These are phyloP conservation scores for Phylloscopus whistleri DNA, from an alignment of 2,113 vertebrate species.

Conservation along the genomic window DNA sequence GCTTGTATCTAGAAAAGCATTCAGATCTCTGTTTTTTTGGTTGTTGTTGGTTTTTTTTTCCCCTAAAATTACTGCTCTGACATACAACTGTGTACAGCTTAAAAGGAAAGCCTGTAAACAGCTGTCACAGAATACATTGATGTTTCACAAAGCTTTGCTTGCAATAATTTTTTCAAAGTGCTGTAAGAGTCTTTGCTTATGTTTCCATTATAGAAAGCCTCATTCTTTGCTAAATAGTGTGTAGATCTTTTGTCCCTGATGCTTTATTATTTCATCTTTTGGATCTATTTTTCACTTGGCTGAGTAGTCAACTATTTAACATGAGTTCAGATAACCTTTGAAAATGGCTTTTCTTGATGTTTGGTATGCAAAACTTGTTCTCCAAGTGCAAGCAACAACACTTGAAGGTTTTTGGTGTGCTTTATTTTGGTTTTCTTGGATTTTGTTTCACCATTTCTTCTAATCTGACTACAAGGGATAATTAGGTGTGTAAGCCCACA, in stretches of 20 bases:
- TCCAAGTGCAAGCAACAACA: not conserved
- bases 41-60: not conserved
- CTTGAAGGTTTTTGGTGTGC: not conserved
- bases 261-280: constrained; percentile 58
- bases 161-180: constrained; percentile 33
- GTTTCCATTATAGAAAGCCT: constrained; percentile 31
- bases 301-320: constrained; percentile 55
- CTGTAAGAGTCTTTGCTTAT: not conserved
- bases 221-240: constrained; percentile 59
- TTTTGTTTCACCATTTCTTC: not conserved
- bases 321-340: constrained; percentile 49
- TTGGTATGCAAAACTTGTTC: constrained; percentile 36
- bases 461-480: not conserved
- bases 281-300: constrained; percentile 50
- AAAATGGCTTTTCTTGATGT: constrained; percentile 32
- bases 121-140: constrained; percentile 23
- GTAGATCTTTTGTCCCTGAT: constrained; percentile 28
- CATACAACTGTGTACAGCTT: not conserved
- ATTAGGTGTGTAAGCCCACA: not conserved
- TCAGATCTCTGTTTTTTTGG: not conserved
- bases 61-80: not conserved
- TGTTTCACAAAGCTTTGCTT: constrained; percentile 37
- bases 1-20: not conserved
- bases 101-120: constrained; percentile 45
- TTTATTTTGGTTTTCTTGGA: not conserved